Base-by-base conservation (phyloP, 2,888 invertebrate genomes). In the Protonemura montana region DNA sequence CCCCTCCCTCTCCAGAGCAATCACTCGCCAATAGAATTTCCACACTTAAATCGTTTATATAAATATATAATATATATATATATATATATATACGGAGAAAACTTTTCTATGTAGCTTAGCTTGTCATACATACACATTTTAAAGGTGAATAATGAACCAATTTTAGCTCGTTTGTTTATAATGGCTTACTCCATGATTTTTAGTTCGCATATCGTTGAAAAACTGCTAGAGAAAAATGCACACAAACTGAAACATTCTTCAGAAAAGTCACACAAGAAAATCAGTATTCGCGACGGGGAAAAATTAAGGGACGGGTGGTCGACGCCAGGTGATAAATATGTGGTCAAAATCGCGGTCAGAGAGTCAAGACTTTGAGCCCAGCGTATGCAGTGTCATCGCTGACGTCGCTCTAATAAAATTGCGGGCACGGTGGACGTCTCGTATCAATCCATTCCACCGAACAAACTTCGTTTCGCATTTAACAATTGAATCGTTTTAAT, bases 11-110 rank as follows among this genome's bases (percentile, higher is more conserved):
- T 59, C 59, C 59, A 59, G 59, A 59, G 59, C 59, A 59, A 59
- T 59, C 59, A 59, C 59, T 59, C 59, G 59, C 59, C 59, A 59
- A 59, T 59, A 59, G 59, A 59, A 59, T 59, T 35, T 35, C 59
- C 59, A 59, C 13, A 59, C 59, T 59, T 59, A 16, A 13, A 59
- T 59, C 59, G 59, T 59, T 59, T 59, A 59, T 59, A 59, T 59
- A 59, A 10, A 59, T 7, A 59, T 7, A 59, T 59, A 59, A 59
- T 59, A 59, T 59, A 59, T 59, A 59, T 59, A 13, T 7, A 59
- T 59, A 59, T 59, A 59, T 59, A 59, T 59, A 59, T 59, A 59
- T 59, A 13, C 6, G 13, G 59, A 59, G 13, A 59, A 59, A 59
- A 3, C 59, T 59, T 59, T 59, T 59, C 59, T 59, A 59, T 59